phyloP scores from a whole-genome alignment of 1,140 invertebrate species.

The Lamellibrachia luymesi region DNA sequence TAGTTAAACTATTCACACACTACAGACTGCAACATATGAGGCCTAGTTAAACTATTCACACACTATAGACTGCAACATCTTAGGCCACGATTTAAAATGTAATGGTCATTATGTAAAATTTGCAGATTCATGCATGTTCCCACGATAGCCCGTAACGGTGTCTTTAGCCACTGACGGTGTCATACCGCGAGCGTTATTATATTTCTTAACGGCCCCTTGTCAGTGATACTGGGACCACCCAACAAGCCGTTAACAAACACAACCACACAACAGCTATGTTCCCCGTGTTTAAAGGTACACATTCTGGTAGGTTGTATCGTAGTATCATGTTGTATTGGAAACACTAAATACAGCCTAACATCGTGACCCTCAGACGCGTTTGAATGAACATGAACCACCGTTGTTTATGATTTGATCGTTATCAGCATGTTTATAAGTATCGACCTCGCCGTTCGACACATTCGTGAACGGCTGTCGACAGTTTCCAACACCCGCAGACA shows the following conservation, averaged over 20 bases:
- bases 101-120: not conserved
- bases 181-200: not conserved
- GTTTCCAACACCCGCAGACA: no score
- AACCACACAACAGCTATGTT: not conserved
- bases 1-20: no score
- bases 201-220: not conserved
- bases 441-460: not conserved
- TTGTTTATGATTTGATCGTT: not conserved
- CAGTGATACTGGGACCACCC: not conserved
- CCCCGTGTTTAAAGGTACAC: not conserved
- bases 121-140: not conserved
- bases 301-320: not conserved
- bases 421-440: not conserved
- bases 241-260: not conserved
- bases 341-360: not conserved
- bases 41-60: no score
- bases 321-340: not conserved
- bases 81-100: no score
- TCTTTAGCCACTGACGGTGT: not conserved
- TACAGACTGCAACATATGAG: no score
- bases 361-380: not conserved
- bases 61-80: no score
- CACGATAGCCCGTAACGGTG: not conserved
- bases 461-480: no score
- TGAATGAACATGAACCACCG: not conserved